Evolutionary conservation across 1,140 invertebrate species (phyloP), one percentile per base, ranked within the genome.

Genomic region (Ephestia elutella): DNA sequence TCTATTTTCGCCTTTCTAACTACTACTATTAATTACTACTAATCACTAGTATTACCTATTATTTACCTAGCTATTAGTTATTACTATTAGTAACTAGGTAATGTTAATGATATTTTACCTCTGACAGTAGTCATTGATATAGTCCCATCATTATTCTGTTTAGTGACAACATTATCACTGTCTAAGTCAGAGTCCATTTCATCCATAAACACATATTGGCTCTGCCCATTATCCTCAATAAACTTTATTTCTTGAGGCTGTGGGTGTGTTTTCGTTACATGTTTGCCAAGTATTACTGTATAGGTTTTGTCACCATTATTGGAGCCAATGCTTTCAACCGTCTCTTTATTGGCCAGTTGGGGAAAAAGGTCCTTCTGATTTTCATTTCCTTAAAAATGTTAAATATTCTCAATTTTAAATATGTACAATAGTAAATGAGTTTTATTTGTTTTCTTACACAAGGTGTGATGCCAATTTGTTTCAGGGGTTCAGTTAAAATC

Each of bases 91-190:
- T n/a, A n/a, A n/a, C n/a, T n/a, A n/a, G n/a, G n/a, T n/a, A n/a
- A n/a, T n/a, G n/a, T n/a, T n/a, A n/a, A n/a, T n/a, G n/a, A n/a
- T n/a, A n/a, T n/a, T n/a, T n/a, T 73, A 85, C 81, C 80, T 73
- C 79, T 70, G 5, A 80, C 59, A 50, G 73, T 74, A 38, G 70
- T 78, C 53, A 86, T 68, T 25, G 83, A 82, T 70, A 86, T 81
- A 56, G 83, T 88, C 17, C 82, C 82, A 77, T 86, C 83, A 67
- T 75, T 73, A 61, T 88, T 88, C 63, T 84, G 82, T 58, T 82
- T 86, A 10, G 80, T 82, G 2, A 88, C 78, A 30, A 85, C 67
- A 44, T 63, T 69, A 21, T 61, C 71, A 15, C 62, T 57, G 55
- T 66, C 78, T 11, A 82, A 35, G 2, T 73, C 56, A 0, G 67